Percentiles rank a stretch among this genome's conserved stretches.
Conservation (phyloP, 2,797 vertebrate genomes). For the Coregonus ussuriensis region DNA sequence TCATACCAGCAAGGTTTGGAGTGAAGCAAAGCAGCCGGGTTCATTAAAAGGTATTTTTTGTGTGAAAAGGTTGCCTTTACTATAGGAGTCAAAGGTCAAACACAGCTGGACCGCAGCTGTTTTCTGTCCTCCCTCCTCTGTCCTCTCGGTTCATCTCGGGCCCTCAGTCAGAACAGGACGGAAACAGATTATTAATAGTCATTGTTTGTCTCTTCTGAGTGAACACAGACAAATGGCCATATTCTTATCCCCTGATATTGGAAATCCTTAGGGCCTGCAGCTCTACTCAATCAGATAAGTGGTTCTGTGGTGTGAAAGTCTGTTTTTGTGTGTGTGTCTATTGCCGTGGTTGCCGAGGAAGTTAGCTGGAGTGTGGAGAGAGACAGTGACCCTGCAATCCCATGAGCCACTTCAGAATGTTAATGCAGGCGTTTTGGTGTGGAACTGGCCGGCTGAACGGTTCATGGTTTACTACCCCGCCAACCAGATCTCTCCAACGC, state of each 20-base stretch:
- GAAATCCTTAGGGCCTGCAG: conserved; percentile 38
- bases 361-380: conserved; percentile 45
- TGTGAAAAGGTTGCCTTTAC: conserved; percentile 53
- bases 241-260: conserved; percentile 37
- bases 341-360: conserved; percentile 53
- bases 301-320: conserved; percentile 32
- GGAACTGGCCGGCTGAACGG: conserved; percentile 18
- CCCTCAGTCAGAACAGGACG: conserved; percentile 17
- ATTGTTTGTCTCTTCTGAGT: not conserved
- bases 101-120: conserved; percentile 61
- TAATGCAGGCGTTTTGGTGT: conserved; percentile 72
- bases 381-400: conserved; percentile 65
- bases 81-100: conserved; percentile 58
- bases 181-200: not conserved
- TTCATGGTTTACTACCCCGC: conserved; percentile 8
- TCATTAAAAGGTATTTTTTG: conserved; percentile 60
- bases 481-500: not conserved
- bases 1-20: conserved; percentile 27
- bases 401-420: conserved; percentile 68
- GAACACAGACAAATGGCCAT: not conserved
- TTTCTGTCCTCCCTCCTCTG: conserved; percentile 38
- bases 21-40: conserved; percentile 37
- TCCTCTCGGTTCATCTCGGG: not conserved
- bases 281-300: conserved; percentile 59
- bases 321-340: conserved; percentile 52